Conservation (phyloP, 2,113 vertebrate species). For the Campylomormyrus tamandua region DNA sequence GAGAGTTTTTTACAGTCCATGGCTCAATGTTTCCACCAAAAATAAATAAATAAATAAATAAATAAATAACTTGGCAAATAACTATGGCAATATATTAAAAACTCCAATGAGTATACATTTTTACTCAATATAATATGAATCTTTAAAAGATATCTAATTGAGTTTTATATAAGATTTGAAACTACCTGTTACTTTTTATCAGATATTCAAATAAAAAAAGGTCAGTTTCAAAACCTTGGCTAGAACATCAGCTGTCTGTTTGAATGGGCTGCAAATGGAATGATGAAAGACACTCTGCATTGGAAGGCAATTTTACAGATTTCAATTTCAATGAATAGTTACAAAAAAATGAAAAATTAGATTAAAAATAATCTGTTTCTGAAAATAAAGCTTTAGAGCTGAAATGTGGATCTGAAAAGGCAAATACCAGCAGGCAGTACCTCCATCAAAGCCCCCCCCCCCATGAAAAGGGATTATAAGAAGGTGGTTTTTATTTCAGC, state of each 20-base stretch:
- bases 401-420: neutral
- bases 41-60: neutral
- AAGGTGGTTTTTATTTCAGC: constrained; percentile 14
- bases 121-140: neutral
- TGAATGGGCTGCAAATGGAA: neutral
- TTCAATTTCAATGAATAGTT: neutral
- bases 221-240: neutral
- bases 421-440: constrained; percentile 16
- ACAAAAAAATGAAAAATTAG: neutral
- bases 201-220: neutral
- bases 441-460: constrained; percentile 20
- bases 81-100: neutral
- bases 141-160: neutral
- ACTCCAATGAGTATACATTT: neutral
- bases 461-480: constrained; percentile 23
- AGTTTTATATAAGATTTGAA: neutral
- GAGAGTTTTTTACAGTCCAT: neutral
- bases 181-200: neutral
- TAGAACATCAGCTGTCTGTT: neutral
- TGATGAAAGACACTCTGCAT: neutral
- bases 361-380: neutral
- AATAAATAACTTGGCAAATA: neutral
- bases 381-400: constrained; percentile 7
- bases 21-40: neutral
- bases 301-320: neutral